Percentiles rank a stretch among this genome's conserved stretches.
Evolutionary conservation across 2,888 invertebrate species (phyloP).

Genomic region (Pseudococcus jackbeardsleyi): DNA sequence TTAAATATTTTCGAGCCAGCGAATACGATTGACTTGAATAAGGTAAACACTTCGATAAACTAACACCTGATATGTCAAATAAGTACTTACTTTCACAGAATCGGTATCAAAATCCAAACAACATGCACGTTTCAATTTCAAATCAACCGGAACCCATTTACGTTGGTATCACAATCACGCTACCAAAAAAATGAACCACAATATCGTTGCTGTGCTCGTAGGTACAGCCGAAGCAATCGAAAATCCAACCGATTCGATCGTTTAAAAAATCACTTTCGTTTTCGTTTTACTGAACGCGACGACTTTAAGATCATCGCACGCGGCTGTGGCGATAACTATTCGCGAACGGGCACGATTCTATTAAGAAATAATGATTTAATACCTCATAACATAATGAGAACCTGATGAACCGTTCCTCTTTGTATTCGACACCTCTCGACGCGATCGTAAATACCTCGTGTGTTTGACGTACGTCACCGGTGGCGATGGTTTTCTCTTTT

Average conservation of each 20-base stretch:
- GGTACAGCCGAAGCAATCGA: background rate
- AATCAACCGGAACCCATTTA: slow-evolving; percentile 25
- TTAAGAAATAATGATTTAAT: slow-evolving; percentile 61
- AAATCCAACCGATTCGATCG: slow-evolving; percentile 15
- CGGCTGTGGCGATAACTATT: slow-evolving; percentile 31
- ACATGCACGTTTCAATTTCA: background rate
- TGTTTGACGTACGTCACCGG: too few relatives aligned
- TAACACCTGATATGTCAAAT: background rate
- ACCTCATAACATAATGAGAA: slow-evolving; percentile 55
- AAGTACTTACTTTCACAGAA: slow-evolving; percentile 1
- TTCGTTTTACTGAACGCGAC: slow-evolving; percentile 43
- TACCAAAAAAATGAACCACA: slow-evolving; percentile 9
- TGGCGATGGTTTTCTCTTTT: too few relatives aligned
- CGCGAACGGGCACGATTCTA: slow-evolving; percentile 44
- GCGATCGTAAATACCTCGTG: background rate
- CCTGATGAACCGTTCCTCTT: slow-evolving; percentile 62
- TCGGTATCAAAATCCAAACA: background rate
- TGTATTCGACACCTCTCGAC: slow-evolving; percentile 42
- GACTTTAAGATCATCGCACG: slow-evolving; percentile 51
- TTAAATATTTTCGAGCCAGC: background rate
- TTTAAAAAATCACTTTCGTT: slow-evolving; percentile 49
- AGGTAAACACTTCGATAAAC: slow-evolving; percentile 9
- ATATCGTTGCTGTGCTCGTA: background rate
- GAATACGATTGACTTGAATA: background rate
- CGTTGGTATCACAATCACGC: background rate